phyloP scores from a whole-genome alignment of 1,140 invertebrate genomes.

The Sesamia nonagrioides region DNA sequence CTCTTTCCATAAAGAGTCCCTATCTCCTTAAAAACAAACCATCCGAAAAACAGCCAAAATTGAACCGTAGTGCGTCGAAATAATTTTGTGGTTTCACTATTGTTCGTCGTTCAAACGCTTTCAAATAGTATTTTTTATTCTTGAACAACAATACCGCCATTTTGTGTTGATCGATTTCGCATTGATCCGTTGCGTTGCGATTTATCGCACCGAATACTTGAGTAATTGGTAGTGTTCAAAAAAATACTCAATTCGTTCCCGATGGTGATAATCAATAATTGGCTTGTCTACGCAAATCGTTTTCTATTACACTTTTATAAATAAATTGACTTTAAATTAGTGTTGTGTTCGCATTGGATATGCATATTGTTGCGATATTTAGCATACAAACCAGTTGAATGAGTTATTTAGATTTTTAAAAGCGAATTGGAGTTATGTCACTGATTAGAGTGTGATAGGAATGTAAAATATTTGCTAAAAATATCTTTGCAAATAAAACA shows the following conservation, averaged over 20 bases:
- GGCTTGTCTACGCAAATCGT: conserved; percentile 44
- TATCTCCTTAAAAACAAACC: conserved; percentile 7
- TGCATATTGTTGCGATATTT: conserved; percentile 49
- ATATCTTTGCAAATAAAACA: too few species aligned
- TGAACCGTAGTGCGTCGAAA: conserved; percentile 22
- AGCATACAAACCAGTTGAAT: conserved; percentile 6
- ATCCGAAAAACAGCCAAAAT: not conserved
- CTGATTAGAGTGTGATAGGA: too few species aligned
- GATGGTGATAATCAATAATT: conserved; percentile 60
- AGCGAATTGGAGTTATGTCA: not conserved
- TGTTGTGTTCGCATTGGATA: conserved; percentile 47
- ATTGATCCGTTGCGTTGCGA: conserved; percentile 50
- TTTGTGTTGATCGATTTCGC: conserved; percentile 59
- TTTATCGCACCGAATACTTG: conserved; percentile 56
- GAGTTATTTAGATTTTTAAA: conserved; percentile 3
- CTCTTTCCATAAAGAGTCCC: not conserved
- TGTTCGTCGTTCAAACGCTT: conserved; percentile 46
- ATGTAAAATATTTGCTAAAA: too few species aligned
- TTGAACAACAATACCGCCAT: conserved; percentile 31
- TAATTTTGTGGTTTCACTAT: conserved; percentile 23
- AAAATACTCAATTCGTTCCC: conserved; percentile 50
- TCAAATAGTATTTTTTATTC: conserved; percentile 28
- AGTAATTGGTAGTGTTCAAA: conserved; percentile 58
- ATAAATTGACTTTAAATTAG: conserved; percentile 43
- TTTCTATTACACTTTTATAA: conserved; percentile 54